phyloP scores from a whole-genome alignment of 2,113 vertebrate genomes.

The Chiloscyllium plagiosum region DNA sequence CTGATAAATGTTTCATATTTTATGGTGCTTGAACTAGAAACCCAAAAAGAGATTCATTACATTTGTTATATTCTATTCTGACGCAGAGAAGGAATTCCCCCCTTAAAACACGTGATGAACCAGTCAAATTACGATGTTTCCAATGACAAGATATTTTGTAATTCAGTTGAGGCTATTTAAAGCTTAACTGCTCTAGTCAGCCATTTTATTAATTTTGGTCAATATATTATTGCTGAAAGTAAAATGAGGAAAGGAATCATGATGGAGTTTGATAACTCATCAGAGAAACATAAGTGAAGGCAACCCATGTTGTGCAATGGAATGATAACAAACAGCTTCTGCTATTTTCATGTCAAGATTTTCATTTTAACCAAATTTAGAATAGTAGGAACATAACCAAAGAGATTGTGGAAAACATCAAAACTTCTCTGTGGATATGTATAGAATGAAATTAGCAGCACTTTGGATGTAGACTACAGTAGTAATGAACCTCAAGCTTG shows the following conservation, averaged over 20 bases:
- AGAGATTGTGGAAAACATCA: too few species aligned
- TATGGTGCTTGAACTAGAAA: background rate
- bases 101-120: background rate
- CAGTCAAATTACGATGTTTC: background rate
- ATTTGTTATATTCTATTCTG: background rate
- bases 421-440: background rate
- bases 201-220: conserved; percentile 16
- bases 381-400: background rate
- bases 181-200: background rate
- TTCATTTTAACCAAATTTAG: background rate
- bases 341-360: background rate
- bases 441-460: background rate
- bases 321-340: background rate
- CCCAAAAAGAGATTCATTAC: background rate
- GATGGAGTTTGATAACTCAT: background rate
- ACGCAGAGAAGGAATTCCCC: background rate
- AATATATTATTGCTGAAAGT: background rate
- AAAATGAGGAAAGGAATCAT: background rate
- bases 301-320: background rate
- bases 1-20: background rate
- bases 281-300: conserved; percentile 2
- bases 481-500: background rate
- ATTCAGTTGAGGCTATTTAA: conserved; percentile 10
- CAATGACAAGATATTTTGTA: conserved; percentile 8
- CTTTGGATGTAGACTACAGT: background rate